Evolutionary conservation across 2,888 invertebrate species (phyloP).

Genomic region (Uropetala carovei): DNA sequence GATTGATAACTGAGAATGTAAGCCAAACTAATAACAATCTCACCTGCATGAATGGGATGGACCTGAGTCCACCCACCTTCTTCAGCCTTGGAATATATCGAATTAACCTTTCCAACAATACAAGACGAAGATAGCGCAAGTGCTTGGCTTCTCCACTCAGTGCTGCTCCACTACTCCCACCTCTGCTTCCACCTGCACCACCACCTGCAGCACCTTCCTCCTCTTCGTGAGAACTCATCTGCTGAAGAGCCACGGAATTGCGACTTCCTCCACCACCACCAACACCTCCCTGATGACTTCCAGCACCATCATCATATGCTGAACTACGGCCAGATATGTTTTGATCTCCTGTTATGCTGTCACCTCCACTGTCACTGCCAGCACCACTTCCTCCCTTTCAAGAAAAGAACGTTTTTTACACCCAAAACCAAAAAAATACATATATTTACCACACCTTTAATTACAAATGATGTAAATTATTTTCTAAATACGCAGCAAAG

Average conservation of each 20-base stretch:
- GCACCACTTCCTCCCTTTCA: slow-evolving; percentile 82
- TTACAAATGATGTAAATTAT: background rate
- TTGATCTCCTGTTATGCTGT: slow-evolving; percentile 91
- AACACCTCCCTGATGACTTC: slow-evolving; percentile 25
- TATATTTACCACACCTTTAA: background rate
- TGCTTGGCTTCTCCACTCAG: slow-evolving; percentile 72
- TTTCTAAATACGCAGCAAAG: background rate
- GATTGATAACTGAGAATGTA: slow-evolving; percentile 59
- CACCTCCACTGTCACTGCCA: slow-evolving; percentile 94
- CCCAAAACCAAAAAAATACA: background rate
- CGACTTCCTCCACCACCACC: slow-evolving; percentile 65
- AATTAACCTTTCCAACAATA: slow-evolving; percentile 85
- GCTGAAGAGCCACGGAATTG: slow-evolving; percentile 40
- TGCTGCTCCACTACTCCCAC: slow-evolving; percentile 72
- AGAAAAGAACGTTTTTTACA: background rate
- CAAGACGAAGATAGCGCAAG: slow-evolving; percentile 79
- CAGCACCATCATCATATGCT: slow-evolving; percentile 64
- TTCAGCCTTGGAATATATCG: slow-evolving; percentile 87
- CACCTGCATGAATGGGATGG: slow-evolving; percentile 95
- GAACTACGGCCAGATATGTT: slow-evolving; percentile 95
- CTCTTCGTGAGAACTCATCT: slow-evolving; percentile 73
- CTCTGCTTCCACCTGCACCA: slow-evolving; percentile 72
- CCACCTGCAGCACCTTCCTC: slow-evolving; percentile 72
- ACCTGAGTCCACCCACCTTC: slow-evolving; percentile 87
- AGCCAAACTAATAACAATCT: slow-evolving; percentile 58